Evolutionary conservation across 2,113 vertebrate species (phyloP), one percentile per base, ranked within the genome.

Genomic region (Dipodomys merriami): DNA sequence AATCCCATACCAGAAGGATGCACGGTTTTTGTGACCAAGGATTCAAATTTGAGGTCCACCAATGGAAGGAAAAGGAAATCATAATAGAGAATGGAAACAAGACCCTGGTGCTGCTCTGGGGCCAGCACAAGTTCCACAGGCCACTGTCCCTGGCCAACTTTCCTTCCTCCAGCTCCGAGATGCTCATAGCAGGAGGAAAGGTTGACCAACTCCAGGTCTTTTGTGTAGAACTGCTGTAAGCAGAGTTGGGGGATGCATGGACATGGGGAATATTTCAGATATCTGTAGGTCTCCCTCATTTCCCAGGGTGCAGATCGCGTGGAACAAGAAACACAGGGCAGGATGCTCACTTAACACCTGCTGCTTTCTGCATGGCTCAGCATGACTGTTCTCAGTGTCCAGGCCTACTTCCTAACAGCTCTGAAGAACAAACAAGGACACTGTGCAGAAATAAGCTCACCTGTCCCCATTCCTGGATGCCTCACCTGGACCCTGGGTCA

Each of bases 351-450:
- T 57, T 18, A 57, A 57, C 15, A 57, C 4, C 67, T 6, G 0
- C 53, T 29, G 83, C 65, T 85, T 19, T 35, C n/a, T 23, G 12
- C 39, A 20, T 18, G 22, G 57, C 72, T 83, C 68, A 7, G 39
- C 13, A 2, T 62, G 71, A 84, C 69, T 62, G 79, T 76, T 86
- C 80, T 67, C 84, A 53, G 6, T 57, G 29, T 22, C 6, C 30
- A 88, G 39, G 64, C 60, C 29, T 19, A 79, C 73, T 84, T 95
- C 83, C 91, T 84, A 53, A 73, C 57, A 91, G n/a, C 57, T 18
- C 6, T 44, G 80, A 89, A 62, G 77, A 90, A 93, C 88, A 73
- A 88, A 91, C 53, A 22, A 84, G 74, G 27, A 84, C 65, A n/a
- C 65, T 71, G 57, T 33, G 18, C 73, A 86, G 78, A 57, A 74